Base-by-base conservation (phyloP, 1,140 invertebrate genomes). In the Polyergus mexicanus region DNA sequence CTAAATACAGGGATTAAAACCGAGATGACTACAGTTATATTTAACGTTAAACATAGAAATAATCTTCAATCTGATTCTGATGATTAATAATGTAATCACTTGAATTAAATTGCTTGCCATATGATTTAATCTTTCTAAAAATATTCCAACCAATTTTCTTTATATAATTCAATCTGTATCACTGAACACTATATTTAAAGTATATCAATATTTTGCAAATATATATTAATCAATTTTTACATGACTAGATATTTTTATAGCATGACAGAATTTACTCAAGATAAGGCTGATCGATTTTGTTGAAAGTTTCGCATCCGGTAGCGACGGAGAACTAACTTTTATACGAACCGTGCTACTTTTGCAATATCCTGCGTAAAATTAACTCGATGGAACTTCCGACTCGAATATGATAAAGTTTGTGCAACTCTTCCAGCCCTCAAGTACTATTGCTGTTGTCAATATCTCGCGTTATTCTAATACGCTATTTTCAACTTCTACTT, bases 301-400 rank as follows among this genome's bases (percentile, higher is more conserved):
- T 35, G 28, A 66, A 77, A 77, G 75, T 77, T 66, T 77, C 19
- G 1, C 8, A 63, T 77, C 35, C 22, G 13, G 28, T 28, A n/a
- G 19, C 63, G 7, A 16, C 11, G 5, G 11, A 65, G 11, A 66
- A 35, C 5, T 41, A 75, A 76, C 56, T 76, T 76, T 47, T 77
- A 77, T 66, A 66, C 62, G 7, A 77, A 77, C 65, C 75, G 19
- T 3, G 63, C 58, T 65, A 65, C 19, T 77, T 32, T 66, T 51
- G 38, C 75, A 77, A 22, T 66, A 66, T 77, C 41, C 25, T n/a
- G 25, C 38, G 38, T 66, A 66, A 66, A 77, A 77, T 66, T 77
- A 77, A 66, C 60, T 77, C 19, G 25, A 3, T 77, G 22, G 13
- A 77, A 77, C 41, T 77, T 77, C 41, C 60, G 7, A 10, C 58